Evolutionary conservation across 2,888 invertebrate species (phyloP).

Genomic region (Caenorhabditis panamensis): DNA sequence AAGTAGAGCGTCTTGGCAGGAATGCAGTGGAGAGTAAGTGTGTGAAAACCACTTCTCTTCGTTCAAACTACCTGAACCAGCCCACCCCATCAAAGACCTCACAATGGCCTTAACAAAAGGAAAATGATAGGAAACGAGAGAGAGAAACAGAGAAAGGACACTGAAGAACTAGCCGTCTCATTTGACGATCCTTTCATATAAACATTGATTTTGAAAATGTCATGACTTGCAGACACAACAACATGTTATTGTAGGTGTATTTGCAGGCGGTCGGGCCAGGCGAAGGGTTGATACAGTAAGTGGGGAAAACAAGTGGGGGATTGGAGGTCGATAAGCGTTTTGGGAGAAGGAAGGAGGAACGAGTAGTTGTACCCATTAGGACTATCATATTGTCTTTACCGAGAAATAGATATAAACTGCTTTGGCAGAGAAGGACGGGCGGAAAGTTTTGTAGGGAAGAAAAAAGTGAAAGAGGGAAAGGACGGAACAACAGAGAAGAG

Average conservation of each 20-base stretch:
- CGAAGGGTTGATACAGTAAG: slow-evolving; percentile 3
- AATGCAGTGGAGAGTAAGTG: background rate
- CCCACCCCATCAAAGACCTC: background rate
- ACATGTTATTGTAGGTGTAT: slow-evolving; percentile 31
- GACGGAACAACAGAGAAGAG: slow-evolving; percentile 8
- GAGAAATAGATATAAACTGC: slow-evolving; percentile 22
- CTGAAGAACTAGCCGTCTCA: slow-evolving; percentile 12
- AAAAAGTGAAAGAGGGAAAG: slow-evolving; percentile 13
- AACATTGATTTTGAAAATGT: slow-evolving; percentile 33
- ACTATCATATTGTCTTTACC: slow-evolving; percentile 15
- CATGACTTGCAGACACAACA: slow-evolving; percentile 16
- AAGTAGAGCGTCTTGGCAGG: no score
- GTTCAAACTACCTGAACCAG: background rate
- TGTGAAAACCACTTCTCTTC: background rate
- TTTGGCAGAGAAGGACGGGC: slow-evolving; percentile 8
- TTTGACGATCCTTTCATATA: slow-evolving; percentile 17
- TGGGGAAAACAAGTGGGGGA: background rate
- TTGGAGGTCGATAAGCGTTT: background rate
- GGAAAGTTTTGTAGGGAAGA: background rate
- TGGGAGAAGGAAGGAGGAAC: background rate
- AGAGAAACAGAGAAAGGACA: background rate
- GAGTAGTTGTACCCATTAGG: background rate
- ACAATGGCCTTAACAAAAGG: background rate
- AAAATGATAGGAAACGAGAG: background rate
- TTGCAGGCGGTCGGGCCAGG: slow-evolving; percentile 9